Conservation (phyloP, 2,113 vertebrate genomes). For the Struthio camelus region DNA sequence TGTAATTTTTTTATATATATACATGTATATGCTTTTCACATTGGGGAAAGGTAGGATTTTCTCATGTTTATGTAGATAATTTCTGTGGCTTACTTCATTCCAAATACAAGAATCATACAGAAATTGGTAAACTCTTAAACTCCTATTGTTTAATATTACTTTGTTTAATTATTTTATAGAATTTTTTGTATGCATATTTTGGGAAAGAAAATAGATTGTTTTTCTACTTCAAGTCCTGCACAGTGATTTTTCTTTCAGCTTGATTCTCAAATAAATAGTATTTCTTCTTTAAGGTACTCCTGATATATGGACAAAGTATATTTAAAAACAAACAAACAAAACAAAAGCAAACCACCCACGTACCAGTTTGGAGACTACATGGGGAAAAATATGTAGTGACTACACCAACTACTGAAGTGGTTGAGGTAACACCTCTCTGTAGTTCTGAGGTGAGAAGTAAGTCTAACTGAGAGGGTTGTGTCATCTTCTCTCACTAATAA, state of each 20-base stretch:
- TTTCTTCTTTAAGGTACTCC: background rate
- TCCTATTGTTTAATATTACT: background rate
- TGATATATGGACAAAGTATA: background rate
- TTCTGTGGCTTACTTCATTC: background rate
- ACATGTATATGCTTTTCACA: background rate
- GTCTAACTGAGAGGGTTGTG: background rate
- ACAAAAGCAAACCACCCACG: background rate
- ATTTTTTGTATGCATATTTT: background rate
- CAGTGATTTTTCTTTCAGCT: background rate
- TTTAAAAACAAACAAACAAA: background rate
- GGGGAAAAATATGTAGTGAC: background rate
- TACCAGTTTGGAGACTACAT: background rate
- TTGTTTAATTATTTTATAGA: background rate
- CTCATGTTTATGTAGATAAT: background rate
- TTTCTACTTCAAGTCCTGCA: background rate
- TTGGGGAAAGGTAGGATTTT: background rate
- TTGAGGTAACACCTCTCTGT: background rate
- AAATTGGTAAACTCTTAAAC: background rate
- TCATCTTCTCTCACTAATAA: background rate
- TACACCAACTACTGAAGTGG: background rate
- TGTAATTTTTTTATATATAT: no score
- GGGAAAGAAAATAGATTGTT: background rate
- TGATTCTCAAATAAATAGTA: background rate
- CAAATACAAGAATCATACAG: background rate
- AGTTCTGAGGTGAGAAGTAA: background rate